Percentiles rank a stretch among this genome's conserved stretches.
Evolutionary conservation across 2,113 vertebrate species (phyloP).

Genomic region (Pitta sordida): DNA sequence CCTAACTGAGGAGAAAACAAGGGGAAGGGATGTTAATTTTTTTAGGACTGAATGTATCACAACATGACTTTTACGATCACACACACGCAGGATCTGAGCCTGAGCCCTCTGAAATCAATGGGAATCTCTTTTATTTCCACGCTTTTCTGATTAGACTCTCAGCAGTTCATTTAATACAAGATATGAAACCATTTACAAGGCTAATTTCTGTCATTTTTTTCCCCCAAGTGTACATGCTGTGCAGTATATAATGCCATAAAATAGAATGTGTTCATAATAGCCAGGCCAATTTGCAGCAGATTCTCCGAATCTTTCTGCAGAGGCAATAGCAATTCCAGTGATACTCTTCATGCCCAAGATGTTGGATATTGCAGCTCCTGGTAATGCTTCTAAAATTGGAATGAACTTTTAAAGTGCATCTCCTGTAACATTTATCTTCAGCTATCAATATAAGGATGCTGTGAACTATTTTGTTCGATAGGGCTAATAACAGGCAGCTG

Average conservation of each 20-base stretch:
- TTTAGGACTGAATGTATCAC: not conserved
- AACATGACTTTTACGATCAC: not conserved
- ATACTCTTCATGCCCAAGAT: not conserved
- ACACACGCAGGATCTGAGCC: not conserved
- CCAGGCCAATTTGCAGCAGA: not conserved
- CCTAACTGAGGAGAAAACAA: not conserved
- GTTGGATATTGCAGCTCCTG: not conserved
- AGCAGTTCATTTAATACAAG: constrained; percentile 19
- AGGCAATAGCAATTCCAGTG: constrained; percentile 6
- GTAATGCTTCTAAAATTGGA: constrained; percentile 22
- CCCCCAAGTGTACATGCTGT: not conserved
- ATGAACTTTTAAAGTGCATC: constrained; percentile 39
- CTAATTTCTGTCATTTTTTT: constrained; percentile 21
- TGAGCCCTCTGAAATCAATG: not conserved
- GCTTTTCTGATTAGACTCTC: not conserved
- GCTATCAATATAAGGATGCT: constrained; percentile 16
- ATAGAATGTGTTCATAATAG: not conserved
- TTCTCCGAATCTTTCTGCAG: not conserved
- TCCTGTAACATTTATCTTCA: constrained; percentile 34
- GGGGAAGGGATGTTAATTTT: not conserved
- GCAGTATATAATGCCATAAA: not conserved
- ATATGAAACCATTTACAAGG: constrained; percentile 1
- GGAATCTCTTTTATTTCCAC: not conserved
- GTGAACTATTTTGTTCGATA: constrained; percentile 26
- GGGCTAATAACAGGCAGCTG: constrained; percentile 21